Percentiles rank a stretch among this genome's conserved stretches.
These are phyloP conservation scores for Arion vulgaris DNA, from an alignment of 1,140 invertebrate genomes.

Conservation along the genomic window DNA sequence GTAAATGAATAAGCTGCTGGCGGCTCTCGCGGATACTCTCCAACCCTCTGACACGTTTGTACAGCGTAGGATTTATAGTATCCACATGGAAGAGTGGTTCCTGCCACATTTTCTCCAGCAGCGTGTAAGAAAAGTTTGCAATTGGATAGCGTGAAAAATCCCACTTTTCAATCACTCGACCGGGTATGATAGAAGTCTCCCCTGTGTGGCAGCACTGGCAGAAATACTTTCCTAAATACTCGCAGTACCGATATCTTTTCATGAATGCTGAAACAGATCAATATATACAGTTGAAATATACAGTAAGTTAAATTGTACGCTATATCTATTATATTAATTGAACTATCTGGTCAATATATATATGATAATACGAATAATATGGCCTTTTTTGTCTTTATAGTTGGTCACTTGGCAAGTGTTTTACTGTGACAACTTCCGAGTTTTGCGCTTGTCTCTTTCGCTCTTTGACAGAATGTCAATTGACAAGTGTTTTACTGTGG, in stretches of 20 bases:
- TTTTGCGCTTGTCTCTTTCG: too few relatives aligned
- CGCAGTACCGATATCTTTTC: constrained; percentile 81
- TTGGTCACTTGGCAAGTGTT: too few relatives aligned
- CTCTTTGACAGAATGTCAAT: too few relatives aligned
- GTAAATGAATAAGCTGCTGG: constrained; percentile 80
- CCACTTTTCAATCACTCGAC: constrained; percentile 83
- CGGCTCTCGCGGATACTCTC: constrained; percentile 78
- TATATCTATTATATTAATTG: too few relatives aligned
- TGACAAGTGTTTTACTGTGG: too few relatives aligned
- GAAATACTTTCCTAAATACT: constrained; percentile 90
- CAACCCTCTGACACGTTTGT: constrained; percentile 78
- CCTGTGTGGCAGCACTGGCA: constrained; percentile 91
- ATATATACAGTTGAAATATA: too few relatives aligned
- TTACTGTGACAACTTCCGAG: too few relatives aligned
- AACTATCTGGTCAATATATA: too few relatives aligned
- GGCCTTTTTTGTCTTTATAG: too few relatives aligned
- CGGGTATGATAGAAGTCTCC: constrained; percentile 83
- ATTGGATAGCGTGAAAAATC: constrained; percentile 83
- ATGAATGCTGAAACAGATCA: constrained; percentile 81
- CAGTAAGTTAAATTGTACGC: too few relatives aligned
- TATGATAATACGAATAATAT: too few relatives aligned
- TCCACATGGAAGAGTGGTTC: constrained; percentile 84
- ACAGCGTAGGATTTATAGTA: constrained; percentile 80
- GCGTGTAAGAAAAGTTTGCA: constrained; percentile 84
- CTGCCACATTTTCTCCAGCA: constrained; percentile 83